Evolutionary conservation across 2,888 invertebrate genomes (phyloP).

Genomic region (Drosophila kuntzei): DNA sequence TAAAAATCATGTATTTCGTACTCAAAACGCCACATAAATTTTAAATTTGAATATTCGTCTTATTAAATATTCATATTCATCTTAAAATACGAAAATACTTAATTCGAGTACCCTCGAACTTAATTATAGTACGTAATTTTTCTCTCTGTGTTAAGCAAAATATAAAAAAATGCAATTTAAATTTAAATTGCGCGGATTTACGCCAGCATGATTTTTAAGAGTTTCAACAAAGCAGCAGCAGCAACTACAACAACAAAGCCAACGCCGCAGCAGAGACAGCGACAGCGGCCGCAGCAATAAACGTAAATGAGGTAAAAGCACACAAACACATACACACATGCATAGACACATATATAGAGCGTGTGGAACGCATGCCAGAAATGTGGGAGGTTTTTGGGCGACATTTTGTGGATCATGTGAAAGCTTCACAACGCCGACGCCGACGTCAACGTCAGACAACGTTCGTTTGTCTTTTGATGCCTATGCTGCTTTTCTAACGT

Average conservation of each 20-base stretch:
- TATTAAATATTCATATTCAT: too few species aligned
- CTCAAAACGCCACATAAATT: too few species aligned
- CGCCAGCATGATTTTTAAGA: slow-evolving; percentile 81
- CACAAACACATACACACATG: slow-evolving; percentile 18
- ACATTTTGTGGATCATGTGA: slow-evolving; percentile 53
- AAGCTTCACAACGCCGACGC: slow-evolving; percentile 47
- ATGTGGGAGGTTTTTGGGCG: slow-evolving; percentile 62
- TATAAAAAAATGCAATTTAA: slow-evolving; percentile 71
- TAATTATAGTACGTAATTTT: too few species aligned
- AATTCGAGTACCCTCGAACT: too few species aligned
- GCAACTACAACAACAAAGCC: slow-evolving; percentile 17
- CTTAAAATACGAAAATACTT: too few species aligned
- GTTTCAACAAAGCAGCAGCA: slow-evolving; percentile 54
- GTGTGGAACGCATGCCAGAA: slow-evolving; percentile 61
- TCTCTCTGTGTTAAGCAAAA: too few species aligned
- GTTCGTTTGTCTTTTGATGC: slow-evolving; percentile 39
- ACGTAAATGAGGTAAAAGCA: slow-evolving; percentile 67
- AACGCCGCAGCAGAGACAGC: background rate
- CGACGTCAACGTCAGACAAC: slow-evolving; percentile 19
- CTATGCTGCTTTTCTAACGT: slow-evolving; percentile 9
- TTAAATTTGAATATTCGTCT: too few species aligned
- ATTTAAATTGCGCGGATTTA: slow-evolving; percentile 82
- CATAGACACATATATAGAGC: slow-evolving; percentile 10
- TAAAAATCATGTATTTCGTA: too few species aligned
- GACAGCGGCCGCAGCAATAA: slow-evolving; percentile 30